phyloP scores from a whole-genome alignment of 2,113 vertebrate genomes.

The Aspidoscelis tigris region DNA sequence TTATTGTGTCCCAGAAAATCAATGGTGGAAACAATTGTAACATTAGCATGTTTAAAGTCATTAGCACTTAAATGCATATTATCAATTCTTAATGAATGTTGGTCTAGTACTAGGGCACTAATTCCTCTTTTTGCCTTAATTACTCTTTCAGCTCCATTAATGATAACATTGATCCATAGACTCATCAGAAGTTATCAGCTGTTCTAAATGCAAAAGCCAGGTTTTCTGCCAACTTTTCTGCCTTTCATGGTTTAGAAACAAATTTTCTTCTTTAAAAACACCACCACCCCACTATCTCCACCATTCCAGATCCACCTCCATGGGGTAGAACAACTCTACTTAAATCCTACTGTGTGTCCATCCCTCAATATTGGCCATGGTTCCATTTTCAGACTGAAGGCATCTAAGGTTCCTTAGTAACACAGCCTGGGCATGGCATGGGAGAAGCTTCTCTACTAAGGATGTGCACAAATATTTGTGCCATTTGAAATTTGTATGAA shows the following conservation, averaged over 20 bases:
- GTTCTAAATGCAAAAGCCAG: slow-evolving; percentile 12
- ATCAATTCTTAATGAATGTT: slow-evolving; percentile 39
- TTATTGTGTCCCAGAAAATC: slow-evolving; percentile 39
- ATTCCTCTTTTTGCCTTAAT: slow-evolving; percentile 36
- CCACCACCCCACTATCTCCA: too few species aligned
- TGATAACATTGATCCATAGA: slow-evolving; percentile 30
- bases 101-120: slow-evolving; percentile 31
- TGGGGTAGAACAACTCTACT: background rate
- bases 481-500: too few species aligned
- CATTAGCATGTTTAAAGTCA: slow-evolving; percentile 35
- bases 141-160: slow-evolving; percentile 42
- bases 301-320: background rate
- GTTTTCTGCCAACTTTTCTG: background rate
- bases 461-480: too few species aligned
- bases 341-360: background rate
- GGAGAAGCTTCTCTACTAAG: too few species aligned
- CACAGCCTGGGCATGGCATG: too few species aligned
- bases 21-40: slow-evolving; percentile 41
- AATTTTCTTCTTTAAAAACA: background rate
- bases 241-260: background rate
- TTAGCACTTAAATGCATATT: slow-evolving; percentile 40
- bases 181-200: slow-evolving; percentile 22
- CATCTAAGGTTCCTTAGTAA: too few species aligned
- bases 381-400: too few species aligned
- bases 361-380: background rate